Evolutionary conservation across 2,888 invertebrate genomes (phyloP), one percentile per base, ranked within the genome.

Genomic region (Scaptomyza parva): DNA sequence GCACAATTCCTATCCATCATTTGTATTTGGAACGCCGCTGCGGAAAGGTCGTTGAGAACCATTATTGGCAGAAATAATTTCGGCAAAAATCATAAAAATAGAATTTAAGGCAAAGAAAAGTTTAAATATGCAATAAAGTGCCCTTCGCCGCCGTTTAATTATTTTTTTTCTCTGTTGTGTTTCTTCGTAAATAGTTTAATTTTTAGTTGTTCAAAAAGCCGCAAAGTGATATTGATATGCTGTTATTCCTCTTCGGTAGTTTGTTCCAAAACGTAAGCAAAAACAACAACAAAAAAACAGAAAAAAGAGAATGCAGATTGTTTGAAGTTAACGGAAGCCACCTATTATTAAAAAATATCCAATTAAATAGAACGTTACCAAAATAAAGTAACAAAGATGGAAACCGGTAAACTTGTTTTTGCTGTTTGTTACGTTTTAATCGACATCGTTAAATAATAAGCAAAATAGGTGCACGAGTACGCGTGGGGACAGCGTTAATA

Each of bases 11-110:
- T 62, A 67, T 76, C 73, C 55, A 62, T 74, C 74, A 74, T 74
- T 74, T 74, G 73, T 74, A 74, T 74, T 74, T 74, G 76, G 76
- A 74, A 76, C 73, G 76, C 72, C 73, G 76, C 58, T 76, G 77
- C 76, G 67, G 76, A 61, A 66, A 74, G 73, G 72, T 74, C 77
- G 73, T 61, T 61, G 35, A 47, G 50, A 66, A 54, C 43, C 53
- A 54, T 69, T 68, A 70, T 74, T 78, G 66, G 74, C 75, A 78
- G 37, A 64, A 70, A 61, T 70, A 8, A 9, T 76, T 75, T 77
- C 62, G 77, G 61, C 68, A 82, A 64, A 74, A 76, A 48, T 48
- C 44, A 74, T 62, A 58, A 52, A 67, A 66, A 74, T 45, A 57
- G 50, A 50, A 11, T 48, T 22, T 47, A 55, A 28, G 52, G 51